phyloP scores from a whole-genome alignment of 2,113 vertebrate genomes.

The Rhea americana region DNA sequence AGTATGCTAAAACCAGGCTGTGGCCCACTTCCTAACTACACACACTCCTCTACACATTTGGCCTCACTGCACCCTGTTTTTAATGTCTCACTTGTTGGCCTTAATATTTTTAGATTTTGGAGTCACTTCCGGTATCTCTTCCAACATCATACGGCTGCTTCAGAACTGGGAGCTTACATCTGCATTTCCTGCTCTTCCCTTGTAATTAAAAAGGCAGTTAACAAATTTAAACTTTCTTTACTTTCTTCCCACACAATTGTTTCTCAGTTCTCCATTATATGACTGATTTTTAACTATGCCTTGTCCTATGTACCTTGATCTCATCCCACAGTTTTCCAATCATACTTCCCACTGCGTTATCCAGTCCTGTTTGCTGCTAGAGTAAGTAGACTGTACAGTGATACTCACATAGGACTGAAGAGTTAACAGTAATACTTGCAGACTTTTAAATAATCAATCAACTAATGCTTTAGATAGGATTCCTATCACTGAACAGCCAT shows the following conservation, averaged over 20 bases:
- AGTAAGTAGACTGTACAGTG: not conserved
- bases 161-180: not conserved
- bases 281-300: not conserved
- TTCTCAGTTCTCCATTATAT: not conserved
- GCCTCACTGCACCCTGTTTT: not conserved
- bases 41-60: not conserved
- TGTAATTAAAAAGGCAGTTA: not conserved
- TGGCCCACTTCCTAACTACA: not conserved
- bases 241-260: not conserved
- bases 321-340: not conserved
- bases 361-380: not conserved
- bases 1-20: not conserved
- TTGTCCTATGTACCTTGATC: not conserved
- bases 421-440: not conserved
- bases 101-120: not conserved
- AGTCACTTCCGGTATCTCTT: slow-evolving; percentile 15
- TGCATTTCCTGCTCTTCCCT: not conserved
- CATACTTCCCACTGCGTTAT: not conserved
- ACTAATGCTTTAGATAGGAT: not conserved
- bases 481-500: not conserved
- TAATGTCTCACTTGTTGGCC: not conserved
- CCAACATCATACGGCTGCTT: not conserved
- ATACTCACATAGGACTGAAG: not conserved
- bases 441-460: not conserved
- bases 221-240: not conserved